These are phyloP conservation scores for Perca schrenkii DNA, from an alignment of 2,113 vertebrate species.

Conservation along the genomic window DNA sequence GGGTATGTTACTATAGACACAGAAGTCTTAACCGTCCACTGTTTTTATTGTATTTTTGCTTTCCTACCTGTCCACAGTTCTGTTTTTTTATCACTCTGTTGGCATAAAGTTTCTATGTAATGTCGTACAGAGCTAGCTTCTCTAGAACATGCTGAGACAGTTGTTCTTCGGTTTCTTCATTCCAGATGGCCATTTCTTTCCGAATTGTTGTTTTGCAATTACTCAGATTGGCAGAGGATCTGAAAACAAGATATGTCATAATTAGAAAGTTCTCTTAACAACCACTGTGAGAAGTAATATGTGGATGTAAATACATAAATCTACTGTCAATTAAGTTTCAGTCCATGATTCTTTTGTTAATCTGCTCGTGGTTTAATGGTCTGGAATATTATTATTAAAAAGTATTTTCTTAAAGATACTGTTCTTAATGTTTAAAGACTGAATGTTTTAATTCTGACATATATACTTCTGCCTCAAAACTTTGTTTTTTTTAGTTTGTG, in stretches of 20 bases:
- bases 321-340: too few relatives aligned
- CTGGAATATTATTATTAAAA: too few relatives aligned
- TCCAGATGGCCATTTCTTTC: not conserved
- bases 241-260: too few relatives aligned
- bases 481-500: not conserved
- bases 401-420: too few relatives aligned
- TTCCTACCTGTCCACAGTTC: not conserved
- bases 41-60: not conserved
- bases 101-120: not conserved
- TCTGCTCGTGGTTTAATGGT: too few relatives aligned
- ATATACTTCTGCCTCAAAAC: not conserved
- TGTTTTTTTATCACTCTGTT: not conserved
- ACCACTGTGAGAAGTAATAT: too few relatives aligned
- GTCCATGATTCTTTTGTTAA: too few relatives aligned
- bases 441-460: not conserved
- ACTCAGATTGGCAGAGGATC: not conserved
- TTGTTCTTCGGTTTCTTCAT: not conserved
- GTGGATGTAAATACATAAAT: too few relatives aligned
- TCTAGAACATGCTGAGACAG: not conserved
- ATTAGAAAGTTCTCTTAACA: not conserved
- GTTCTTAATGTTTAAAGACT: not conserved
- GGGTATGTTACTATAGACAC: constrained; percentile 21
- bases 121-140: not conserved
- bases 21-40: not conserved
- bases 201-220: not conserved